phyloP scores from a whole-genome alignment of 2,888 invertebrate genomes.

The Melieria omissa region DNA sequence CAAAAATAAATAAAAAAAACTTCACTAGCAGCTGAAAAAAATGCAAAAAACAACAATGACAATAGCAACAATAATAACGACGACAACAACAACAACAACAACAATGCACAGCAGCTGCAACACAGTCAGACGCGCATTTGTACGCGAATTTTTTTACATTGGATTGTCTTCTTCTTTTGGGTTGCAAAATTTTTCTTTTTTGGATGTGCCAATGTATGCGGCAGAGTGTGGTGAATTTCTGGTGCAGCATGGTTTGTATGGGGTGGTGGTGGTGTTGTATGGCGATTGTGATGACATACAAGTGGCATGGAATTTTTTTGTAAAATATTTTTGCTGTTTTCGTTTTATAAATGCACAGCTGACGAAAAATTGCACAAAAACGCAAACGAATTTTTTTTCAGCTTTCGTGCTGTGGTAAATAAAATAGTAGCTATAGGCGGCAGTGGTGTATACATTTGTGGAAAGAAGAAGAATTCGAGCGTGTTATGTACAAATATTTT shows the following conservation, averaged over 20 bases:
- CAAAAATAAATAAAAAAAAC: neutral
- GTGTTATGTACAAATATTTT: too few species aligned
- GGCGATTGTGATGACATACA: slow-evolving; percentile 25
- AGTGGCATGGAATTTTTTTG: slow-evolving; percentile 46
- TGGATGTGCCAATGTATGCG: neutral
- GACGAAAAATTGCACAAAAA: too few species aligned
- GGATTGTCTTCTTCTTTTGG: neutral
- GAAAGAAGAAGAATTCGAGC: too few species aligned
- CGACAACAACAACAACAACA: neutral
- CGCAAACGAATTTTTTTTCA: too few species aligned
- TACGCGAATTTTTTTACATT: slow-evolving; percentile 3
- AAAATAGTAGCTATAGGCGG: too few species aligned
- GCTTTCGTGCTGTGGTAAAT: too few species aligned
- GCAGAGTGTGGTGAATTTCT: neutral
- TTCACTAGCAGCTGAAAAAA: neutral
- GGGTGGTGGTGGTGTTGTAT: neutral
- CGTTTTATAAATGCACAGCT: too few species aligned
- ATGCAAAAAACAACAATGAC: neutral
- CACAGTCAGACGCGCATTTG: slow-evolving; percentile 21
- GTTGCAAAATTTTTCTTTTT: neutral
- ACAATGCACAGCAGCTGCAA: neutral
- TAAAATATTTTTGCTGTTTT: too few species aligned
- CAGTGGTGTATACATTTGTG: too few species aligned
- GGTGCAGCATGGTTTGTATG: neutral
- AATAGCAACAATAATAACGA: neutral